Conservation (phyloP, 2,113 vertebrate species). For the Datnioides undecimradiatus region DNA sequence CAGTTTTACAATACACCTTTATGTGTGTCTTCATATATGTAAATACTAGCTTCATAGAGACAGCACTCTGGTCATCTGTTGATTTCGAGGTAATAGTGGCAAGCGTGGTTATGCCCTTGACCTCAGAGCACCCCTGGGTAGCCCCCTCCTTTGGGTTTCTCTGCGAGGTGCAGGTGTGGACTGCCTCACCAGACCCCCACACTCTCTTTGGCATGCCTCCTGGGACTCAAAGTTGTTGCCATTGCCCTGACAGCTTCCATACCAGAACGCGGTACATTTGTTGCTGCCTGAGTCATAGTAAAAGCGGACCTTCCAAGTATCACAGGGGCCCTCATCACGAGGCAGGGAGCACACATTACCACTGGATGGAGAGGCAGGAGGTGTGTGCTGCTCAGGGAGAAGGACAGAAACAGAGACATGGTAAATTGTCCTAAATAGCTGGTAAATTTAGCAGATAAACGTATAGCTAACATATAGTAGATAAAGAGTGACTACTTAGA, state of each 20-base stretch:
- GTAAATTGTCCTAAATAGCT: background rate
- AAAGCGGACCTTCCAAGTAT: constrained; percentile 88
- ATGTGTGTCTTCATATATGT: constrained; percentile 1
- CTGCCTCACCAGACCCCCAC: constrained; percentile 59
- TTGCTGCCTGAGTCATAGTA: constrained; percentile 84
- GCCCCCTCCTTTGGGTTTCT: constrained; percentile 29
- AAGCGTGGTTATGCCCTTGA: constrained; percentile 37
- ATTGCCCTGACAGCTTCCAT: constrained; percentile 91
- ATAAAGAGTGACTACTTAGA: background rate
- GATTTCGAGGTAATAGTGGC: constrained; percentile 11
- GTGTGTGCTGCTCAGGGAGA: constrained; percentile 28
- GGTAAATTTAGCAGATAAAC: background rate
- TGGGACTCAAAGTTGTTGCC: constrained; percentile 89
- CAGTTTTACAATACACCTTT: constrained; percentile 16
- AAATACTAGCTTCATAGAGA: background rate
- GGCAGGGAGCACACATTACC: constrained; percentile 85
- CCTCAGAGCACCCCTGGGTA: constrained; percentile 36
- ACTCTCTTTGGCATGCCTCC: constrained; percentile 86
- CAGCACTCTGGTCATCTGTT: background rate
- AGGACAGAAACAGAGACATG: background rate
- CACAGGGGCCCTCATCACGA: constrained; percentile 88
- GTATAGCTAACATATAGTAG: background rate
- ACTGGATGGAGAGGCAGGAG: constrained; percentile 25
- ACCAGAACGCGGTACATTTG: constrained; percentile 94
- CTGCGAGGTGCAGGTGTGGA: constrained; percentile 9